Evolutionary conservation across 2,113 vertebrate genomes (phyloP), one percentile per base, ranked within the genome.

Genomic region (Malurus melanocephalus): DNA sequence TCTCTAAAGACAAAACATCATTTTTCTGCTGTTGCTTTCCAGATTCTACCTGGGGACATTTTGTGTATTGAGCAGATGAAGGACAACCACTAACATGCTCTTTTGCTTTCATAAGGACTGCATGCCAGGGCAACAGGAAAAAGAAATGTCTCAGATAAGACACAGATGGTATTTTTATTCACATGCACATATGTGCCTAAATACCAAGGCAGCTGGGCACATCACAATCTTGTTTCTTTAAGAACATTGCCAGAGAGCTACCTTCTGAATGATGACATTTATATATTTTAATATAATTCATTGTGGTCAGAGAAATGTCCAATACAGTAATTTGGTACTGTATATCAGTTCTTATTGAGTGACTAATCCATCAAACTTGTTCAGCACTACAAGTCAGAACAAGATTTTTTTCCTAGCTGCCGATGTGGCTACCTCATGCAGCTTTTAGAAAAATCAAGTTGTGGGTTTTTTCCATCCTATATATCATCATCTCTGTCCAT

Each of bases 361-460:
- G 81, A 66, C 69, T 88, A 93, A 86, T 89, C 73, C 75, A 88
- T 94, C 91, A 95, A 65, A 77, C 85, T 80, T 91, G 67, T 87
- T 91, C 90, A 82, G 66, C 48, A 19, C 68, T 94, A 43, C 59
- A 73, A 92, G 85, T 89, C 68, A 74, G 81, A 81, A 88, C 59
- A 90, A 4, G 79, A 56, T 59, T 80, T 90, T 74, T 71, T 43
- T 93, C 26, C 19, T 49, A 73, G 60, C 59, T 69, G 80, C 33
- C 28, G 35, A 38, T 33, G 55, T 84, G 71, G 53, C 53, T 86
- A 64, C 33, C 66, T 91, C 32, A 13, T 4, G 1, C 53, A 85
- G 73, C 45, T 89, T 62, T 85, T 90, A 71, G 51, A 87, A 80
- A 92, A 92, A 92, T 60, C 72, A 88, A 69, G 74, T 46, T 90